Percentiles rank a stretch among this genome's conserved stretches.
Evolutionary conservation across 2,888 invertebrate species (phyloP).

Genomic region (Noctua fimbriata): DNA sequence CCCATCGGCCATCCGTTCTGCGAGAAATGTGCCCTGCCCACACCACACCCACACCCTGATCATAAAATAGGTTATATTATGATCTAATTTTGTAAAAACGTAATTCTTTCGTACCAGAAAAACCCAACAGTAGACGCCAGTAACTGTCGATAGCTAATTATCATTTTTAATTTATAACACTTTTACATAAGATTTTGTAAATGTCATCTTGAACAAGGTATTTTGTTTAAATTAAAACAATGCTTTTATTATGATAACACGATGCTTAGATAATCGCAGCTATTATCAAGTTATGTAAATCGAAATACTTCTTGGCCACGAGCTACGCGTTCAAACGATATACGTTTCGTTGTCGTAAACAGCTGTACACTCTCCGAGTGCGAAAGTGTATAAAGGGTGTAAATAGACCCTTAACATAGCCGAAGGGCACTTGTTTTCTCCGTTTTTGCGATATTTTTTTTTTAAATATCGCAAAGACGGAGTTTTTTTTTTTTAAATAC

Average conservation of each 20-base stretch:
- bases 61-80: background rate
- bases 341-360: background rate
- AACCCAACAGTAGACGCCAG: background rate
- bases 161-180: background rate
- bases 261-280: background rate
- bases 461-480: no score
- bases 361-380: background rate
- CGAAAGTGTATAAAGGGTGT: no score
- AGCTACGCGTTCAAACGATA: background rate
- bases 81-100: background rate
- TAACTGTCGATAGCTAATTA: background rate
- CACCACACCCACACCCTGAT: no score
- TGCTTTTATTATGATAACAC: conserved; percentile 13
- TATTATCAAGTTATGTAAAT: conserved; percentile 32
- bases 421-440: no score
- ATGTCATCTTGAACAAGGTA: conserved; percentile 9
- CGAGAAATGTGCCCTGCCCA: no score
- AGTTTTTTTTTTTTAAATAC: no score
- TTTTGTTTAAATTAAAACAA: conserved; percentile 33
- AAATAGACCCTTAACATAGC: no score
- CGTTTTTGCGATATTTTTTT: no score
- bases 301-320: background rate
- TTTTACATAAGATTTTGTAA: conserved; percentile 11
- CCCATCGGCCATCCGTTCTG: no score
- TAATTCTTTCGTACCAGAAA: background rate